Evolutionary conservation across 2,113 vertebrate genomes (phyloP), one percentile per base, ranked within the genome.

Genomic region (Pollachius pollachius): DNA sequence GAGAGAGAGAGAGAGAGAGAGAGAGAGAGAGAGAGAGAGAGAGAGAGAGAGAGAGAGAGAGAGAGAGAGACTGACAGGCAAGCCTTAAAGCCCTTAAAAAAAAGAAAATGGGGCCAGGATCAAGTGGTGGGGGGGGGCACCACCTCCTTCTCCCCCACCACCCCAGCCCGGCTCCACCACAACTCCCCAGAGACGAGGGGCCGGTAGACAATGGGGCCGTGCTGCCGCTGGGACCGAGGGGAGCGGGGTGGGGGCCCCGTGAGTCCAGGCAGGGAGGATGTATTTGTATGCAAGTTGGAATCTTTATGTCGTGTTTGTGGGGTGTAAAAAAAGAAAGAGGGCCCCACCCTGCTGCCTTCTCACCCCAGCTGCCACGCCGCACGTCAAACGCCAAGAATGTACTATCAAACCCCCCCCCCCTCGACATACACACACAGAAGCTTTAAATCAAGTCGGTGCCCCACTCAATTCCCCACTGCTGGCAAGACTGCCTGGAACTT

Each of bases 41-140:
- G 87, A 66, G 80, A n/a, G 73, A 85, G 87, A 85, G 86, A 82
- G 84, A 82, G 84, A 81, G 87, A 66, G 80, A 82, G 84, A 81
- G 84, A 80, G 86, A 65, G 81, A 67, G 65, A 16, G 84, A 81
- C 86, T 90, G 91, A 92, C 89, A 88, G 90, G 87, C 89, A 89
- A 87, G 85, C 74, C 68, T 84, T 84, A 80, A 78, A 83, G 80
- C 77, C 68, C 76, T 85, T 37, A 64, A 62, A 62, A 23, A 85
- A 57, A 57, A 84, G 87, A 85, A 89, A 85, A 87, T 85, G 84
- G 89, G 88, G 81, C 82, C 68, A 37, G 81, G 82, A 83, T 87
- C 82, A 85, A 72, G 58, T 18, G 15, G 16, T 58, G 54, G 65
- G 8, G 80, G 84, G 78, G 74, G 81, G 82, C 70, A 78, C 71